Evolutionary conservation across 1,140 invertebrate species (phyloP).

Genomic region (Orchestia grillus): DNA sequence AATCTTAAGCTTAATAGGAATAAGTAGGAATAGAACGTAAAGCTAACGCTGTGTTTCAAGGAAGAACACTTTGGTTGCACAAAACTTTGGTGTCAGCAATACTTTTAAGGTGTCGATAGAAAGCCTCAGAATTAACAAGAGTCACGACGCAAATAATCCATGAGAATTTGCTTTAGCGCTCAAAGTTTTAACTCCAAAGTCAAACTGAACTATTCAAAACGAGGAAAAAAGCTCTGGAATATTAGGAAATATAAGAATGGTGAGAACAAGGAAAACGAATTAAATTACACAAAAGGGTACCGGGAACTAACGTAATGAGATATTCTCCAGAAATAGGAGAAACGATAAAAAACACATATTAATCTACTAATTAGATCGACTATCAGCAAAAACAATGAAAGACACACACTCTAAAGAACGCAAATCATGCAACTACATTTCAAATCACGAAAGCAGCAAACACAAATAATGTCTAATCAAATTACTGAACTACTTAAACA

Average conservation of each 20-base stretch:
- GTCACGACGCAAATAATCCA: not conserved
- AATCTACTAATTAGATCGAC: not conserved
- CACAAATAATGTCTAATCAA: not conserved
- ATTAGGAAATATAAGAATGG: too few relatives aligned
- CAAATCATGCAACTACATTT: not conserved
- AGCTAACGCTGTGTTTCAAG: not conserved
- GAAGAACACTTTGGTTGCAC: not conserved
- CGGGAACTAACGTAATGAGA: not conserved
- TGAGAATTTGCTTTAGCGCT: not conserved
- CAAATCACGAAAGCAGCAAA: not conserved
- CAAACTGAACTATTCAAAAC: not conserved
- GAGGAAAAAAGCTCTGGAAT: not conserved
- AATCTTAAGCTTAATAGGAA: not conserved
- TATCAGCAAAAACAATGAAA: not conserved
- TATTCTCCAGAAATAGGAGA: not conserved
- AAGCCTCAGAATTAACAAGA: not conserved
- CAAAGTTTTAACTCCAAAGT: not conserved
- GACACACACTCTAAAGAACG: not conserved
- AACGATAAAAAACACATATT: not conserved
- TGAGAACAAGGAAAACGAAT: too few relatives aligned
- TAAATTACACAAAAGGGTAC: too few relatives aligned
- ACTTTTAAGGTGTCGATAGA: not conserved
- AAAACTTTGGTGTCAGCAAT: conserved; percentile 15
- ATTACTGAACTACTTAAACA: not conserved
- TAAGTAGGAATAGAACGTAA: not conserved